phyloP scores from a whole-genome alignment of 2,888 invertebrate species.

The Iselma pallidipennis region DNA sequence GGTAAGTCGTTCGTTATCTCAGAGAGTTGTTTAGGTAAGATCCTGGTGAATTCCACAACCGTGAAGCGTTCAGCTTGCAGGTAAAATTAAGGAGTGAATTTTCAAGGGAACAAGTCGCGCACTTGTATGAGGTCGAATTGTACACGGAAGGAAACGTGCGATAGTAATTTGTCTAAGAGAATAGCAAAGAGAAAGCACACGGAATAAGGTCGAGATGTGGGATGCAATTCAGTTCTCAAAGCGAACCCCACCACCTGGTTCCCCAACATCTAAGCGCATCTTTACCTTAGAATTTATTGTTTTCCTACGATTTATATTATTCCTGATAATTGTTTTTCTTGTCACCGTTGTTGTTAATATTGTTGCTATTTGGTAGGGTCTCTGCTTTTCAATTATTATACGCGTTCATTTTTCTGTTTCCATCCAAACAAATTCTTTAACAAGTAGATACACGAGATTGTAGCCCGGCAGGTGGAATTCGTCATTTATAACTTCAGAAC shows the following conservation, averaged over 20 bases:
- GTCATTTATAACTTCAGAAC: no score
- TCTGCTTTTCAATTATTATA: no score
- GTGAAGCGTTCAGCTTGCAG: slow-evolving; percentile 19
- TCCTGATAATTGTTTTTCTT: slow-evolving; percentile 38
- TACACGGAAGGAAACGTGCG: slow-evolving; percentile 42
- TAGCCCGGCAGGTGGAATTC: no score
- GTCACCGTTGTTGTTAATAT: neutral
- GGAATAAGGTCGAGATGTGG: slow-evolving; percentile 25
- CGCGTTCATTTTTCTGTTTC: no score
- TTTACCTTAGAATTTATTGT: slow-evolving; percentile 34
- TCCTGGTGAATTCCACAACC: neutral
- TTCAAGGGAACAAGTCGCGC: slow-evolving; percentile 16
- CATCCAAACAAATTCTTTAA: no score
- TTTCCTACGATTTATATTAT: slow-evolving; percentile 36
- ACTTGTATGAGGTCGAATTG: slow-evolving; percentile 18
- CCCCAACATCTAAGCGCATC: slow-evolving; percentile 28
- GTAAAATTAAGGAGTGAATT: slow-evolving; percentile 23
- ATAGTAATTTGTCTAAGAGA: slow-evolving; percentile 46
- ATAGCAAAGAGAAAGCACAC: slow-evolving; percentile 23
- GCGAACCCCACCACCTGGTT: slow-evolving; percentile 21
- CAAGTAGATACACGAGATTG: no score
- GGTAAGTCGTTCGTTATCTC: neutral
- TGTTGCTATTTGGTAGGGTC: slow-evolving; percentile 11
- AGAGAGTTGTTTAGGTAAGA: neutral
- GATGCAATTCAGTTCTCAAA: slow-evolving; percentile 29